Conservation (phyloP, 35 echinoderm and acorn worm genomes). For the Apostichopus japonicus region DNA sequence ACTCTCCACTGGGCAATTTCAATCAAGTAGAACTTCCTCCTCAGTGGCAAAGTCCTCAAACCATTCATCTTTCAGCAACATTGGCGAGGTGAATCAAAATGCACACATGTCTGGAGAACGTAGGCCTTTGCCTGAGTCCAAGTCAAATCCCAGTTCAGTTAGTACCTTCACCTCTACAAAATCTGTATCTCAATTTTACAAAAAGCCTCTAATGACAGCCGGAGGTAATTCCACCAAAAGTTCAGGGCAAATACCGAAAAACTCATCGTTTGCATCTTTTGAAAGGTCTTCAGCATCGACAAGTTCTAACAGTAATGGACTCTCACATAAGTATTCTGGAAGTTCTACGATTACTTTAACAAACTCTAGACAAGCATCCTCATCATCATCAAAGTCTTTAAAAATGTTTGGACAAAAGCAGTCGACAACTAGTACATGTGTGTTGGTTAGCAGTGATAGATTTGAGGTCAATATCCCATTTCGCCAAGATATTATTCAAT, state of each 20-base stretch:
- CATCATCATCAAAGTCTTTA: background rate
- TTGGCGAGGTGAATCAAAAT: background rate
- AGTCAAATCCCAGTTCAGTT: background rate
- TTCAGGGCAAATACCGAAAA: background rate
- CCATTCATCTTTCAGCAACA: background rate
- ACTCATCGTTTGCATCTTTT: background rate
- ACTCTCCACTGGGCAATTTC: background rate
- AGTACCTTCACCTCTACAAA: background rate
- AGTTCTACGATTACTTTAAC: background rate
- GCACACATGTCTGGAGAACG: background rate
- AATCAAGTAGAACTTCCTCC: background rate
- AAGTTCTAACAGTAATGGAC: background rate
- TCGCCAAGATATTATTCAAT: background rate
- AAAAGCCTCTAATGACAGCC: slow-evolving; percentile 1
- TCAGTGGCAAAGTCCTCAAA: background rate
- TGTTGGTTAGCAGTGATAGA: slow-evolving; percentile 7
- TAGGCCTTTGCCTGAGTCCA: background rate
- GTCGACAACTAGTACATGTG: background rate
- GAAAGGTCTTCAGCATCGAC: background rate
- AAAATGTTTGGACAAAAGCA: slow-evolving; percentile 45
- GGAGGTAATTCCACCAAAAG: background rate
- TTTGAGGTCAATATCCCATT: slow-evolving; percentile 32
- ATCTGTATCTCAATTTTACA: slow-evolving; percentile 32
- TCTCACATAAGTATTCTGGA: background rate
- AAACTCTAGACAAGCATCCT: background rate